Base-by-base conservation (phyloP, 2,797 vertebrate species). In the Rhynchonycteris naso region DNA sequence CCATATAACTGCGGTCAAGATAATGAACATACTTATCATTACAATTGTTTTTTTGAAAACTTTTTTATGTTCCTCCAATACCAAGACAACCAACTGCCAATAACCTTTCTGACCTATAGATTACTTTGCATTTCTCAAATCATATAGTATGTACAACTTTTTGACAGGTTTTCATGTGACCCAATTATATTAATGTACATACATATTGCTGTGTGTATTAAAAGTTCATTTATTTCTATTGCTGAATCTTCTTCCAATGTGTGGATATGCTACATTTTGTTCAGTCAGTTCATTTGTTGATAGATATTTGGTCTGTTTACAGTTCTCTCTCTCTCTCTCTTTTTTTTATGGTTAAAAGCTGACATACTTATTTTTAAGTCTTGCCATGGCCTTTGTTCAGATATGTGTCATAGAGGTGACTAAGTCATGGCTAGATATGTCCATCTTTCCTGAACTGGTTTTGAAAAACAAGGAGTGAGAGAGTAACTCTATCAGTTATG, bases 401-500 rank as follows among this genome's bases (percentile, higher is more conserved):
- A 33, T 61, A 13, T 21, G n/a, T 52, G 26, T 79, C 47, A 28
- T 52, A 21, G 68, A 68, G 63, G 74, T 63, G 16, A 3, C 59
- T 56, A 68, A 94, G 26, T 69, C 63, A 14, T 19, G 38, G 47
- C 18, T 59, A 92, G 78, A n/a, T 50, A 24, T 0, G 0, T 2
- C 24, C 10, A 38, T 22, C 56, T 90, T 94, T 38, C 52, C 69
- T 16, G 38, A 65, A 33, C 69, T 74, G 59, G 35, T 59, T 93
- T 78, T 43, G 82, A 71, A 92, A 87, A 78, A 52, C 66, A 28
- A 24, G 54, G 26, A 30, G 10, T 14, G n/a, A 54, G 13, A 59
- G 58, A 72, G 28, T 35, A 82, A 90, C 82, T 85, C 85, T 58
- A 87, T 76, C 89, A 84, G 58, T 38, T 78, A 93, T 90, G 93